A percentile compares a stretch with the other conserved stretches of the same genome.
phyloP scores from a whole-genome alignment of 1,140 invertebrate genomes.

The Ips nitidus region DNA sequence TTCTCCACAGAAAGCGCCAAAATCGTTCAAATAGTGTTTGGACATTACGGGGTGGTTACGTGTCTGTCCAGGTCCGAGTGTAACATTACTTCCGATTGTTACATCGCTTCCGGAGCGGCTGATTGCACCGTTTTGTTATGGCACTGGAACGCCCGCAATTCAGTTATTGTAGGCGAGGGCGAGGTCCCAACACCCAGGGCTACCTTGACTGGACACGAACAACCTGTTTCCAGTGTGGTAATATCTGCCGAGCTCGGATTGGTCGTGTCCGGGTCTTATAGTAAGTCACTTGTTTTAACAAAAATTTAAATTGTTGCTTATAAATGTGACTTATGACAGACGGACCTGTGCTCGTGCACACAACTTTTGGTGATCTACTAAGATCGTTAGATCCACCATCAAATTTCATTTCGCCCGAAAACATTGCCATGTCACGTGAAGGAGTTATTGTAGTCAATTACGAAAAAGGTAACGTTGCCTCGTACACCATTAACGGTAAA shows the following conservation, averaged over 20 bases:
- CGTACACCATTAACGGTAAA: constrained; percentile 91
- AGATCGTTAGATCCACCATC: constrained; percentile 82
- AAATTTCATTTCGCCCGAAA: constrained; percentile 82
- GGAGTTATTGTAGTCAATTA: constrained; percentile 96
- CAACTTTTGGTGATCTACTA: constrained; percentile 96
- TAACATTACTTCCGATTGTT: constrained; percentile 98
- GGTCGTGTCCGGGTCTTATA: constrained; percentile 91
- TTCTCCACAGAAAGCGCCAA: constrained; percentile 97
- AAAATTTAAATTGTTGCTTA: neutral
- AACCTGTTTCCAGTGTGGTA: constrained; percentile 90
- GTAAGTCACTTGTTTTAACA: constrained; percentile 57
- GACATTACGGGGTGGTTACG: constrained; percentile 98
- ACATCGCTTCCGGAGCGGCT: constrained; percentile 95
- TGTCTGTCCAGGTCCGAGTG: constrained; percentile 97
- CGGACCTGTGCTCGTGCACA: constrained; percentile 95
- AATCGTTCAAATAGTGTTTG: constrained; percentile 97
- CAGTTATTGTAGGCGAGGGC: constrained; percentile 94
- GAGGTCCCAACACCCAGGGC: constrained; percentile 93
- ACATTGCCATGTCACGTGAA: constrained; percentile 91
- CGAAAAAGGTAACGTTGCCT: constrained; percentile 87
- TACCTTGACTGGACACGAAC: constrained; percentile 95
- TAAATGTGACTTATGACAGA: constrained; percentile 56
- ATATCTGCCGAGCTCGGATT: constrained; percentile 97
- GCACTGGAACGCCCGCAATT: constrained; percentile 97
- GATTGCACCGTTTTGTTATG: constrained; percentile 97